Base-by-base conservation (phyloP, 2,797 vertebrate species). In the Microchirus variegatus region DNA sequence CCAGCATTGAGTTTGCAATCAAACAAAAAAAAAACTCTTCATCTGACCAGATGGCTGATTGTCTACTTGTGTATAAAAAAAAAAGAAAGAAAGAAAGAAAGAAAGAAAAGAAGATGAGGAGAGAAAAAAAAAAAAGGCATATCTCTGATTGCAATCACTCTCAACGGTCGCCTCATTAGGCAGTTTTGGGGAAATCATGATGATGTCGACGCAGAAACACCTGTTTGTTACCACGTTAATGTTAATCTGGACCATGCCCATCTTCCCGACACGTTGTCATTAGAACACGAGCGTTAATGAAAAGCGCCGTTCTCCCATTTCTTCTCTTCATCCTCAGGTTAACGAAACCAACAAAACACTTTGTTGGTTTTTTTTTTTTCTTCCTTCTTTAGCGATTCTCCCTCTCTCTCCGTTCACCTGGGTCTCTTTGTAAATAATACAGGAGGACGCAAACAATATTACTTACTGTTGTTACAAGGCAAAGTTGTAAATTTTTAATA, bases 141-240 rank as follows among this genome's bases (percentile, higher is more conserved):
- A 74, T 87, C 69, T 86, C 63, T 92, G 87, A 93, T 93, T 91
- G 89, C 87, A 90, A 89, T 92, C 87, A 90, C 79, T 76, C 64
- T 70, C 71, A 73, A 51, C 57, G 26, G 67, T 80, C 56, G 62
- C 69, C 75, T 91, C 87, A 90, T 92, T 90, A 88, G 72, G 49
- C 70, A 73, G 71, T 59, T 63, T 63, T 43, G 22, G 61, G 37
- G 58, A 86, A 90, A 86, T 85, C 56, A 52, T 69, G 47, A 66
- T 4, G 64, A 58, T 36, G 57, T 53, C 46, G 75, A 59, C 8
- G 57, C 7, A 7, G 63, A 83, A 86, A 87, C 89, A 90, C 88
- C 89, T 92, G 87, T 89, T 89, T 90, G 83, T 75, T 51, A 60
- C 18, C 60, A 19, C 17, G 43, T 72, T 80, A 61, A 61, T 63